Evolutionary conservation across 2,113 vertebrate species (phyloP).

Genomic region (Aphyosemion australe): DNA sequence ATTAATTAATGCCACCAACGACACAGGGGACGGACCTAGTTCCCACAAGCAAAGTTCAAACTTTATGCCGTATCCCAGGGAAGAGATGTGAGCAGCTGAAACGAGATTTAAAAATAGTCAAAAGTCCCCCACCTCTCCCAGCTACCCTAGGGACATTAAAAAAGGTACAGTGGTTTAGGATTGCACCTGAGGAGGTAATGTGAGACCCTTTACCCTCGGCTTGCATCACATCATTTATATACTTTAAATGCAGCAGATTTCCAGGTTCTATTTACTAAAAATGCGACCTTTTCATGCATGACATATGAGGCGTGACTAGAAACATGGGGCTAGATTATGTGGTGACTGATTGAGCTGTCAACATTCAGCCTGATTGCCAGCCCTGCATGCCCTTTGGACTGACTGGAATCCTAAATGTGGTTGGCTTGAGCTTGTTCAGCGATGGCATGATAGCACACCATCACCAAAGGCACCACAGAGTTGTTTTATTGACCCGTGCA

Average conservation of each 20-base stretch:
- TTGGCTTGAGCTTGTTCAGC: conserved; percentile 27
- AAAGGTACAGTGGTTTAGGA: conserved; percentile 21
- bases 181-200: conserved; percentile 38
- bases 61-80: too few relatives aligned
- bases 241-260: conserved; percentile 22
- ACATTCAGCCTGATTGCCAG: conserved; percentile 15
- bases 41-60: too few relatives aligned
- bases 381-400: conserved; percentile 21
- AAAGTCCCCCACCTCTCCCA: too few relatives aligned
- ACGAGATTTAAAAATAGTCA: too few relatives aligned
- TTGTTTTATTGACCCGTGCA: background rate
- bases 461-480: background rate
- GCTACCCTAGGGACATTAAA: too few relatives aligned
- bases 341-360: conserved; percentile 57
- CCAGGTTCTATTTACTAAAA: conserved; percentile 16
- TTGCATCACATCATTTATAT: conserved; percentile 26
- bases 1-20: too few relatives aligned
- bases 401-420: conserved; percentile 35
- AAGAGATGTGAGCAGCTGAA: too few relatives aligned
- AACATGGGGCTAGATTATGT: conserved; percentile 16
- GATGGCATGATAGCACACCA: conserved; percentile 16
- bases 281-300: conserved; percentile 38
- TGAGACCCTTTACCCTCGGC: conserved; percentile 37
- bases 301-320: conserved; percentile 15
- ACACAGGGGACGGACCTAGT: too few relatives aligned